Evolutionary conservation across 1,140 invertebrate genomes (phyloP), one percentile per base, ranked within the genome.

Genomic region (Piezodorus guildinii): DNA sequence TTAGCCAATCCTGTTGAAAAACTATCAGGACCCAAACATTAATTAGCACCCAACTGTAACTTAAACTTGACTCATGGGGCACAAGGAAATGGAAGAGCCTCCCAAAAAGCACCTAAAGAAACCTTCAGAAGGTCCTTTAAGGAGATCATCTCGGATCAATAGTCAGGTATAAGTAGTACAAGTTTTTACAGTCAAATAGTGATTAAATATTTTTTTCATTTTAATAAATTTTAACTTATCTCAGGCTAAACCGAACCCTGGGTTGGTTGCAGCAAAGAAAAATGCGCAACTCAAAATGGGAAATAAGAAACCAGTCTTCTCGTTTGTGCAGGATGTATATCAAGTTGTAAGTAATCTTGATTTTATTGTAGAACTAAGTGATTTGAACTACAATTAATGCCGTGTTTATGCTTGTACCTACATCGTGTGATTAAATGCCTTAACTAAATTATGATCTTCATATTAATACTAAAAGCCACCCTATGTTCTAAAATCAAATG

Each of bases 181-280:
- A 44, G n/a, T 39, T 39, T 39, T 39, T 1, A 30, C 3, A 39
- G 12, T 39, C 12, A 12, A 39, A 6, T 12, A 39, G 12, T 5
- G 23, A 25, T 25, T 21, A 6, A 21, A n/a, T 54, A 21, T 54
- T 21, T 54, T 6, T 54, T 25, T 27, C 9, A 56, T 56, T 56
- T 62, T 49, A 25, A 21, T 62, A 3, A 51, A 21, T 62, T 49
- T 16, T 27, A 19, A 17, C 15, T 12, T 49, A 59, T 66, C 58
- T 54, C 17, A 66, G 65, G 65, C 63, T 17, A 65, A 62, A 49
- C 76, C 80, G 25, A 81, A 76, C 63, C 72, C 77, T 45, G 73
- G 76, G 21, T 70, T 82, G 23, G 67, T 80, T 39, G 79, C 80
- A 66, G 80, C 79, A 45, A 83, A 82, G 72, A 78, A 76, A 69